Conservation (phyloP, 2,888 invertebrate species). For the Hypomecis atomaria region DNA sequence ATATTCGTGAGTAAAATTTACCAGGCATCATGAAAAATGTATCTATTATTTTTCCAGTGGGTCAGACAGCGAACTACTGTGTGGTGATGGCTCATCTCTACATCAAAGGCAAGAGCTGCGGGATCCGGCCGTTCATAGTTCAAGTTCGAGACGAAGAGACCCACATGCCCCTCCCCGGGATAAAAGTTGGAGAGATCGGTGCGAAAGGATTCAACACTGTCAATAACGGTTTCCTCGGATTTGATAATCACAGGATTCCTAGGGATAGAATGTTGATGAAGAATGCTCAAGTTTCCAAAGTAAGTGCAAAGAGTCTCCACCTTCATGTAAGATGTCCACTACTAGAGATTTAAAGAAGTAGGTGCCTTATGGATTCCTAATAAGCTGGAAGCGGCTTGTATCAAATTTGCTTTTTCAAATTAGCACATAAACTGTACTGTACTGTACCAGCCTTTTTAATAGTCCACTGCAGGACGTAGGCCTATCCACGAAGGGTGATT, state of each 20-base stretch:
- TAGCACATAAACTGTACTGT: too few species aligned
- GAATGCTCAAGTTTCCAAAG: slow-evolving; percentile 89
- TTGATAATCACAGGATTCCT: slow-evolving; percentile 94
- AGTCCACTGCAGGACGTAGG: too few species aligned
- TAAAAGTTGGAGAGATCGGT: slow-evolving; percentile 97
- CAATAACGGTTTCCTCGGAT: slow-evolving; percentile 96
- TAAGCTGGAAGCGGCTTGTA: too few species aligned
- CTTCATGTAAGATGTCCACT: too few species aligned
- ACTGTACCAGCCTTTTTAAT: too few species aligned
- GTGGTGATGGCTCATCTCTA: slow-evolving; percentile 96
- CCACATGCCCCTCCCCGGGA: slow-evolving; percentile 93
- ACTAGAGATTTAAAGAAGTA: too few species aligned
- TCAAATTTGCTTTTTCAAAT: too few species aligned
- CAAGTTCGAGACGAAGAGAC: slow-evolving; percentile 95
- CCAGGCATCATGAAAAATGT: too few species aligned
- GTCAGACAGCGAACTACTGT: slow-evolving; percentile 95
- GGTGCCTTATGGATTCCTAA: too few species aligned
- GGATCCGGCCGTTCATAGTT: slow-evolving; percentile 96
- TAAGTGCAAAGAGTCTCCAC: too few species aligned
- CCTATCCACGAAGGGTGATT: too few species aligned
- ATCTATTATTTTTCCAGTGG: slow-evolving; percentile 89
- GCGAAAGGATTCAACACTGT: slow-evolving; percentile 95
- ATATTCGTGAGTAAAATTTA: too few species aligned
- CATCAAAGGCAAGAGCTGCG: slow-evolving; percentile 91
- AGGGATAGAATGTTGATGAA: slow-evolving; percentile 96